Percentiles rank a stretch among this genome's conserved stretches.
Conservation (phyloP, 2,113 vertebrate species). For the Nettapus auritus region DNA sequence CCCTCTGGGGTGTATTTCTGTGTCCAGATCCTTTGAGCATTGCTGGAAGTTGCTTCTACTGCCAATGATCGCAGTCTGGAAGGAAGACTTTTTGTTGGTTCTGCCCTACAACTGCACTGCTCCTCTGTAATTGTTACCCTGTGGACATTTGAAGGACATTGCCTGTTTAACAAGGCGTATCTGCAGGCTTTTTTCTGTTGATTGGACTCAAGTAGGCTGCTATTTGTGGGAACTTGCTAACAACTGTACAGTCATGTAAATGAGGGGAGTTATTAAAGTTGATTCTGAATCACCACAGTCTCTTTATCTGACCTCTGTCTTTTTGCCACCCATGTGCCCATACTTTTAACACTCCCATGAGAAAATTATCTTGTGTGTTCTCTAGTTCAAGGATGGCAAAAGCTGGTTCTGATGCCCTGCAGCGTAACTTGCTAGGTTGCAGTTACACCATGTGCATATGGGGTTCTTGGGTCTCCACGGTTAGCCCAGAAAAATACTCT, state of each 20-base stretch:
- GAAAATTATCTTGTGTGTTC: neutral
- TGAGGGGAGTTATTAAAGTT: neutral
- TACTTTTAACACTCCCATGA: neutral
- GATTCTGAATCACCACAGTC: neutral
- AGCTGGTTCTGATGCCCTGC: neutral
- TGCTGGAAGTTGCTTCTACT: neutral
- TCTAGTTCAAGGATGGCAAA: neutral
- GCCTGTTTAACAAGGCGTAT: neutral
- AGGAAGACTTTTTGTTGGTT: neutral
- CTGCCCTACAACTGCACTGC: neutral
- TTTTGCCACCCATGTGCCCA: neutral
- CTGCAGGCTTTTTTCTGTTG: neutral
- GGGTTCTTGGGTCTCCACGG: neutral
- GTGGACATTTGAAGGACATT: neutral
- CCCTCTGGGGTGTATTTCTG: neutral
- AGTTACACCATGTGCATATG: accelerated
- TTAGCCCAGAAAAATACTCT: neutral
- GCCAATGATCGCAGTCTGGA: neutral
- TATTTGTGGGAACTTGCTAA: neutral
- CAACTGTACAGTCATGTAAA: neutral
- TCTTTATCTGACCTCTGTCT: neutral
- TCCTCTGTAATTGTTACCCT: neutral
- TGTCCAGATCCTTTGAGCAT: neutral
- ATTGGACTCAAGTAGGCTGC: neutral
- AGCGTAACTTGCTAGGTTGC: neutral